A percentile compares a stretch with the other conserved stretches of the same genome.
Conservation (phyloP, 1,140 invertebrate species). For the Chelonus insularis region DNA sequence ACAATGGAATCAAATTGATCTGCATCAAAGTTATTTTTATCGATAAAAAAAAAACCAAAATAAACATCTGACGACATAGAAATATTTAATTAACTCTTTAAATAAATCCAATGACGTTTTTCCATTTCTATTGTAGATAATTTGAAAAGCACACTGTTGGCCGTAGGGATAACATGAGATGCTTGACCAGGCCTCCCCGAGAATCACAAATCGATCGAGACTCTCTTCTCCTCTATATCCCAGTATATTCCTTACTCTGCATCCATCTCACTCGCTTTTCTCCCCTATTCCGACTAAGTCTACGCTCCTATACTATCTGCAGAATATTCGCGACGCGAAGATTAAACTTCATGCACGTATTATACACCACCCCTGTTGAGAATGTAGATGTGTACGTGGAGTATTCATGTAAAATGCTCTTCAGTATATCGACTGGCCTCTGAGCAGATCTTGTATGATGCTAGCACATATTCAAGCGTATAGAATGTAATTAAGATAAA, state of each 20-base stretch:
- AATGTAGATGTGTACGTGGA: conserved; percentile 22
- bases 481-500: conserved; percentile 60
- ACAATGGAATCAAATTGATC: too few species aligned
- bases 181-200: conserved; percentile 33
- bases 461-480: conserved; percentile 46
- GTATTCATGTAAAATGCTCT: conserved; percentile 16
- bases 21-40: too few species aligned
- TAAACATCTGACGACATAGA: too few species aligned
- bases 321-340: conserved; percentile 35
- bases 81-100: too few species aligned
- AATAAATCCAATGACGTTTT: too few species aligned
- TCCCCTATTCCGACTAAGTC: conserved; percentile 12
- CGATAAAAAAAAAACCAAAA: too few species aligned
- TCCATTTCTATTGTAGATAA: too few species aligned
- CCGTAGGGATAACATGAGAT: conserved; percentile 20
- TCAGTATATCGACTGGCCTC: not conserved
- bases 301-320: conserved; percentile 11
- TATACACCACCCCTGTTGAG: conserved; percentile 4
- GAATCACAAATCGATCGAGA: conserved; percentile 38
- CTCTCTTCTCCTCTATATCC: conserved; percentile 17
- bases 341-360: conserved; percentile 41
- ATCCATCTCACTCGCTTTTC: not conserved
- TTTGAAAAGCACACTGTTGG: not conserved
- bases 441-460: conserved; percentile 25
- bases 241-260: not conserved